Percentiles rank a stretch among this genome's conserved stretches.
Conservation (phyloP, 2,888 invertebrate species). For the Epistrophe eligans region DNA sequence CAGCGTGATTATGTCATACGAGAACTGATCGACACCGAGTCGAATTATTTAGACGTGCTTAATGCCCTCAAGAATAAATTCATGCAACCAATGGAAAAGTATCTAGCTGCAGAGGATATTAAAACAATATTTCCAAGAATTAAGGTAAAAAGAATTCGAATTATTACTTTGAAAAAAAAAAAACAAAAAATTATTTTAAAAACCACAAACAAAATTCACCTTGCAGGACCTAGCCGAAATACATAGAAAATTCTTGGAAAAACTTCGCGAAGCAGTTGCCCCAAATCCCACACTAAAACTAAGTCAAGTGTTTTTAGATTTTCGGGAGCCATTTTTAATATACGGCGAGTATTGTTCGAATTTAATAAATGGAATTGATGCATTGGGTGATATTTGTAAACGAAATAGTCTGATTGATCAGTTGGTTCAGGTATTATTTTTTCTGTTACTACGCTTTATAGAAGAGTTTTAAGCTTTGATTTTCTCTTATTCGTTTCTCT, state of each 20-base stretch:
- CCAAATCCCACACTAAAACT: slow-evolving; percentile 86
- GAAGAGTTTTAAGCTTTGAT: neutral
- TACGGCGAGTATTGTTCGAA: slow-evolving; percentile 99
- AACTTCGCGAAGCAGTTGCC: slow-evolving; percentile 90
- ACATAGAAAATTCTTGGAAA: slow-evolving; percentile 92
- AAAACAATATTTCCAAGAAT: slow-evolving; percentile 95
- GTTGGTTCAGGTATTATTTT: slow-evolving; percentile 80
- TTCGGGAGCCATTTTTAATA: slow-evolving; percentile 94
- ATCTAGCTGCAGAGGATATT: slow-evolving; percentile 90
- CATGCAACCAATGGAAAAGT: slow-evolving; percentile 89
- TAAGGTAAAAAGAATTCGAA: slow-evolving; percentile 85
- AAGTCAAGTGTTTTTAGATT: slow-evolving; percentile 94
- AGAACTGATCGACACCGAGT: slow-evolving; percentile 98
- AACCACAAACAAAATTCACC: neutral
- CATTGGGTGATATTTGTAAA: slow-evolving; percentile 86
- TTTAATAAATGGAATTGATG: slow-evolving; percentile 93
- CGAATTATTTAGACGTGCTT: slow-evolving; percentile 97
- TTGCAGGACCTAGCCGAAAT: slow-evolving; percentile 93
- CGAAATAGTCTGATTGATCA: slow-evolving; percentile 83
- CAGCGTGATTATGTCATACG: slow-evolving; percentile 96
- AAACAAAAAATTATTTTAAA: too few species aligned
- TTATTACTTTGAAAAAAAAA: neutral
- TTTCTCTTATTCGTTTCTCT: slow-evolving; percentile 26
- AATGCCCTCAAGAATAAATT: slow-evolving; percentile 92
- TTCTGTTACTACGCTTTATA: neutral